These are phyloP conservation scores for Agrotis puta DNA, from an alignment of 2,888 invertebrate genomes.

Conservation along the genomic window DNA sequence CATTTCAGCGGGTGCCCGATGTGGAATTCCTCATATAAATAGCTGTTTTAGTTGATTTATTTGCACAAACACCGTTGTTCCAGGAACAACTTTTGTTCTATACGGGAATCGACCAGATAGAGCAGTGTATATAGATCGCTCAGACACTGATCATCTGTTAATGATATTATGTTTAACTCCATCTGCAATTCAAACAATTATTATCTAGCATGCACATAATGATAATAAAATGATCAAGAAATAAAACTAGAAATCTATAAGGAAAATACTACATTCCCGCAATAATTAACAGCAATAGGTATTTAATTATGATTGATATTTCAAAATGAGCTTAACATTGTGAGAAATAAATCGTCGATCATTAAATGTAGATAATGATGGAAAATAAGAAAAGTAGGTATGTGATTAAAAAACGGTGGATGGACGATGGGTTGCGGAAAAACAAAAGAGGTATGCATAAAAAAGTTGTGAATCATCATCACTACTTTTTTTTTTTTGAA, in stretches of 20 bases:
- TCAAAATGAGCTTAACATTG: background rate
- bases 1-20: too few species aligned
- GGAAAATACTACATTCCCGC: slow-evolving; percentile 1
- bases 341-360: background rate
- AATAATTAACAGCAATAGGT: background rate
- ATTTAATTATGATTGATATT: background rate
- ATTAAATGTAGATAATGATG: background rate
- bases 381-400: background rate
- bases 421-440: background rate
- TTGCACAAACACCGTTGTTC: too few species aligned
- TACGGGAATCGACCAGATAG: too few species aligned
- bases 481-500: too few species aligned
- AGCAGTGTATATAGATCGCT: too few species aligned
- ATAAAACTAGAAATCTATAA: background rate
- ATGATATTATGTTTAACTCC: too few species aligned
- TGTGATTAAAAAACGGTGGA: background rate
- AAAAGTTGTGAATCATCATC: too few species aligned
- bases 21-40: too few species aligned
- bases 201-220: background rate
- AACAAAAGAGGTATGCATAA: background rate
- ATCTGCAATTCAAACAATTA: background rate
- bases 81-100: too few species aligned
- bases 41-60: too few species aligned
- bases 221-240: background rate
- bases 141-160: too few species aligned